Evolutionary conservation across 2,797 vertebrate species (phyloP).

Genomic region (Valencia hispanica): DNA sequence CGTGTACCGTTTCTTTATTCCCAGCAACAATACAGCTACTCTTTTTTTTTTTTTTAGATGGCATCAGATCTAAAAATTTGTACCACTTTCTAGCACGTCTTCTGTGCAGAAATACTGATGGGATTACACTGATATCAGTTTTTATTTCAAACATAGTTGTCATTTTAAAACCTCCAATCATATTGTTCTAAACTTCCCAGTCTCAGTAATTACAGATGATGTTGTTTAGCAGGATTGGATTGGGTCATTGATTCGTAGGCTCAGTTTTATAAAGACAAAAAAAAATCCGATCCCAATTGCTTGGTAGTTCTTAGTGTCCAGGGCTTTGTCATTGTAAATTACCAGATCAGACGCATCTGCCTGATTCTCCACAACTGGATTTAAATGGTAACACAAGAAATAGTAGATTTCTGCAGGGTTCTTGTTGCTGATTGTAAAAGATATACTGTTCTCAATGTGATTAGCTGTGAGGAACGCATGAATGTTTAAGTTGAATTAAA

Average conservation of each 20-base stretch:
- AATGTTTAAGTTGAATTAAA: neutral
- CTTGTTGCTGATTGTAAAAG: neutral
- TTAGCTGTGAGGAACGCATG: neutral
- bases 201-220: neutral
- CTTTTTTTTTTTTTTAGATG: too few species aligned
- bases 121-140: neutral
- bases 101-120: neutral
- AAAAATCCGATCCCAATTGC: neutral
- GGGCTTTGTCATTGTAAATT: neutral
- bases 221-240: neutral
- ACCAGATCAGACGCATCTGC: neutral
- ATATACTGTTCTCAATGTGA: neutral
- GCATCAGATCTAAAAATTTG: neutral
- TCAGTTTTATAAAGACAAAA: slow-evolving; percentile 1
- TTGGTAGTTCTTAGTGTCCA: neutral
- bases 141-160: neutral
- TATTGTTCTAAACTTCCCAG: neutral
- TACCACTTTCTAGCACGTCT: neutral
- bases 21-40: slow-evolving; percentile 55
- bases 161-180: neutral
- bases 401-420: neutral
- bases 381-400: neutral
- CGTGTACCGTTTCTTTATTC: slow-evolving; percentile 68
- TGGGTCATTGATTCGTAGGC: neutral
- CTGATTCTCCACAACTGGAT: neutral